These are phyloP conservation scores for Pyralis farinalis DNA, from an alignment of 2,888 invertebrate species.

Conservation along the genomic window DNA sequence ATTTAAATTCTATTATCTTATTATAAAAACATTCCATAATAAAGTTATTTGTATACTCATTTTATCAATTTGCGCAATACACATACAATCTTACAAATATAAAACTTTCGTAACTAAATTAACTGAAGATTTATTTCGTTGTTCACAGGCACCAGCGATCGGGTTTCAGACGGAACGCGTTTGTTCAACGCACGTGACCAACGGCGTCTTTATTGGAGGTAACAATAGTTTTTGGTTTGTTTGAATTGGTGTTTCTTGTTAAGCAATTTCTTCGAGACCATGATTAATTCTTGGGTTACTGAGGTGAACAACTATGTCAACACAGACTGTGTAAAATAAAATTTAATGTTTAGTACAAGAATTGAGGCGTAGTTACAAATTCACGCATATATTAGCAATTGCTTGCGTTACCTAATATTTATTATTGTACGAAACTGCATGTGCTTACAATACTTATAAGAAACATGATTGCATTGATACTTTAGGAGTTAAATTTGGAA, in stretches of 20 bases:
- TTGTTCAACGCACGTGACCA: not conserved
- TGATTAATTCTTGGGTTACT: not conserved
- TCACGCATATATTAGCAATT: not conserved
- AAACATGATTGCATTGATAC: no score
- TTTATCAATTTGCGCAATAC: no score
- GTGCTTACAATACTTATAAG: no score
- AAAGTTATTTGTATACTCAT: no score
- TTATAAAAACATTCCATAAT: no score
- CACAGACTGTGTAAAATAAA: not conserved
- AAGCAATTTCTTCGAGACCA: not conserved
- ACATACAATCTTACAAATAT: no score
- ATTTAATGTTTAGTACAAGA: not conserved
- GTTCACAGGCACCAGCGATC: not conserved
- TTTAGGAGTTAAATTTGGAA: no score
- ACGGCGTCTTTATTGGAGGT: not conserved
- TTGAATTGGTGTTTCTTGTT: not conserved
- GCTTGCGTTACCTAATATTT: not conserved
- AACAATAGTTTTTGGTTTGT: not conserved
- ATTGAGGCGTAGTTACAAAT: not conserved
- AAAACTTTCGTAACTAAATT: not conserved
- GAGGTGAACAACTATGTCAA: not conserved
- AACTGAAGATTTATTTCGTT: not conserved
- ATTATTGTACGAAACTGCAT: no score
- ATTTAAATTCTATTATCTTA: no score
- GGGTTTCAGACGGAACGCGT: not conserved